Conservation (phyloP, 1,140 invertebrate species). For the Lethocerus indicus region DNA sequence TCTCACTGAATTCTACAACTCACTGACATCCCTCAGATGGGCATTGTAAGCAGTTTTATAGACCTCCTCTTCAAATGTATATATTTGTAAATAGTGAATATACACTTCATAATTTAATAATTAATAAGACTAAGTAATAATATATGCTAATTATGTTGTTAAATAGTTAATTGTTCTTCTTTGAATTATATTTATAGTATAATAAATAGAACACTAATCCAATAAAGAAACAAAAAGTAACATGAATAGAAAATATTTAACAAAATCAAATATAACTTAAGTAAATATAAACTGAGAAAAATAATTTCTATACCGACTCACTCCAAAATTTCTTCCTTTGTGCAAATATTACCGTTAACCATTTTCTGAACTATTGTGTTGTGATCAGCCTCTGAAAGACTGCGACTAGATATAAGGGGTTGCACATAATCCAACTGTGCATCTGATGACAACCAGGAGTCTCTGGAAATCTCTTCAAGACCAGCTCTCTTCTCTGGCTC, state of each 20-base stretch:
- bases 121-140: background rate
- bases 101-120: background rate
- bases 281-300: background rate
- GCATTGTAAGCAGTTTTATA: too few species aligned
- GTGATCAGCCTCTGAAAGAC: conserved; percentile 83
- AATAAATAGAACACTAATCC: too few species aligned
- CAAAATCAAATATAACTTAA: background rate
- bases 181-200: too few species aligned
- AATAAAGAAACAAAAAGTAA: too few species aligned
- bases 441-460: conserved; percentile 61
- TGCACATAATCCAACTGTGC: conserved; percentile 29
- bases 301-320: conserved; percentile 26
- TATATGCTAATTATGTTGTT: background rate
- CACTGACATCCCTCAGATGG: too few species aligned
- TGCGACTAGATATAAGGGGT: conserved; percentile 65
- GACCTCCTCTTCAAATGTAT: too few species aligned
- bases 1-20: too few species aligned
- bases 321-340: conserved; percentile 85
- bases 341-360: conserved; percentile 86
- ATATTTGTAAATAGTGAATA: background rate
- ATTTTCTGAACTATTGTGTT: conserved; percentile 86
- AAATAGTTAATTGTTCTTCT: too few species aligned
- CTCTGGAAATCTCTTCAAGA: conserved; percentile 72
- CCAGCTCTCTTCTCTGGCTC: conserved; percentile 81
- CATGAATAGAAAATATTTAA: too few species aligned